Percentiles rank a stretch among this genome's conserved stretches.
phyloP scores from a whole-genome alignment of 2,113 vertebrate genomes.

The Tricholaema leucomelas region DNA sequence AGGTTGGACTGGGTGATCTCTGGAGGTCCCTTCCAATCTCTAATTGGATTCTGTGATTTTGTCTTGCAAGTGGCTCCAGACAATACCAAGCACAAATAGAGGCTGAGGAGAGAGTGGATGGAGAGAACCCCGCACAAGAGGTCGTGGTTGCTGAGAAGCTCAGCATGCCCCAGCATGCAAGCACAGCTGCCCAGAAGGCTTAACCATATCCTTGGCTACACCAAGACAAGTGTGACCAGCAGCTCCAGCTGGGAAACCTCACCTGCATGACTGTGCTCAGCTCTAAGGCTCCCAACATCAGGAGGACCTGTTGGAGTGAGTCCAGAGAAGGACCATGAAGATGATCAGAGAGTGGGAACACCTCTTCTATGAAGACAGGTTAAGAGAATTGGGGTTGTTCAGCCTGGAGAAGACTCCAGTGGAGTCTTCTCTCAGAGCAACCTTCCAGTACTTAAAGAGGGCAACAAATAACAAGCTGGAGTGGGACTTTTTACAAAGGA shows the following conservation, averaged over 20 bases:
- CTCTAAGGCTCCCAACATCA: not conserved
- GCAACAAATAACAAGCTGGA: not conserved
- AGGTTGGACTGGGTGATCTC: no score
- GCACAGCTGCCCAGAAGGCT: not conserved
- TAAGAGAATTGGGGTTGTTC: not conserved
- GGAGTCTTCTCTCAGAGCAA: not conserved
- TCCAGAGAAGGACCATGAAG: not conserved
- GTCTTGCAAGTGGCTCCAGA: not conserved
- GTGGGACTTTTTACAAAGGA: not conserved
- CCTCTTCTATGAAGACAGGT: not conserved
- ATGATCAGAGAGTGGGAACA: not conserved
- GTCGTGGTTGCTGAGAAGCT: not conserved
- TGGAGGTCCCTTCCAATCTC: no score
- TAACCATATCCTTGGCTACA: not conserved
- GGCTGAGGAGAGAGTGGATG: not conserved
- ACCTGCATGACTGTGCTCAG: not conserved
- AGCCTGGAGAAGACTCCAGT: not conserved
- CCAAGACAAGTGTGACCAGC: not conserved
- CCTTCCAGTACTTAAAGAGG: not conserved
- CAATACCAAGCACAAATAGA: not conserved
- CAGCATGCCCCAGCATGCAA: not conserved
- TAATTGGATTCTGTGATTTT: no score
- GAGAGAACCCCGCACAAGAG: not conserved
- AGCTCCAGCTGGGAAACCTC: not conserved
- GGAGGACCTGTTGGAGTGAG: not conserved